Conservation (phyloP, 2,888 invertebrate species). For the Oligia fasciuncula region DNA sequence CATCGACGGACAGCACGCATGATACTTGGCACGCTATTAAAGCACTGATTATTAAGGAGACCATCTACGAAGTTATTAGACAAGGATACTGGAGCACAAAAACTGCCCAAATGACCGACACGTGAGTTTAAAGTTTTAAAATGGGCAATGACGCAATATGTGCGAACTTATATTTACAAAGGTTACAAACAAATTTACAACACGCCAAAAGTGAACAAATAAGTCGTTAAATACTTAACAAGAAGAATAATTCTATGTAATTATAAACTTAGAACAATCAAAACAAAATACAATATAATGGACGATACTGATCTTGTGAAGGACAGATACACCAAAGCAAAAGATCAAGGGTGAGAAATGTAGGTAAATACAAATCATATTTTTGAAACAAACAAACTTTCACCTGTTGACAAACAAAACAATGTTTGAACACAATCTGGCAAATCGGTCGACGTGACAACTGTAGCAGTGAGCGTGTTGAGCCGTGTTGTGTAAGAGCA, state of each 20-base stretch:
- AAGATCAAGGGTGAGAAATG: constrained; percentile 33
- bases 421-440: constrained; percentile 46
- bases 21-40: constrained; percentile 21
- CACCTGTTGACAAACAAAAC: constrained; percentile 45
- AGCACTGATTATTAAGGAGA: constrained; percentile 8
- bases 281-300: constrained; percentile 1
- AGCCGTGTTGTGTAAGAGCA: constrained; percentile 35
- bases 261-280: constrained; percentile 10
- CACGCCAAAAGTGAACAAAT: constrained; percentile 21
- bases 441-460: constrained; percentile 36
- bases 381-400: constrained; percentile 39
- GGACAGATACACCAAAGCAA: neutral
- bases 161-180: constrained; percentile 46
- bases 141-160: constrained; percentile 56
- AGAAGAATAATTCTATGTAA: constrained; percentile 18
- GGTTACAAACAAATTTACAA: constrained; percentile 40
- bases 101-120: constrained; percentile 29
- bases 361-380: constrained; percentile 6
- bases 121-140: constrained; percentile 48
- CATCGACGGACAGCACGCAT: neutral
- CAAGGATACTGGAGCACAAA: constrained; percentile 37
- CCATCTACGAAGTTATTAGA: constrained; percentile 29
- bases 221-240: constrained; percentile 20
- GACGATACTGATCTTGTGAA: neutral
- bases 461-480: constrained; percentile 24